A percentile compares a stretch with the other conserved stretches of the same genome.
Evolutionary conservation across 2,113 vertebrate genomes (phyloP).

Genomic region (Etia nguti): DNA sequence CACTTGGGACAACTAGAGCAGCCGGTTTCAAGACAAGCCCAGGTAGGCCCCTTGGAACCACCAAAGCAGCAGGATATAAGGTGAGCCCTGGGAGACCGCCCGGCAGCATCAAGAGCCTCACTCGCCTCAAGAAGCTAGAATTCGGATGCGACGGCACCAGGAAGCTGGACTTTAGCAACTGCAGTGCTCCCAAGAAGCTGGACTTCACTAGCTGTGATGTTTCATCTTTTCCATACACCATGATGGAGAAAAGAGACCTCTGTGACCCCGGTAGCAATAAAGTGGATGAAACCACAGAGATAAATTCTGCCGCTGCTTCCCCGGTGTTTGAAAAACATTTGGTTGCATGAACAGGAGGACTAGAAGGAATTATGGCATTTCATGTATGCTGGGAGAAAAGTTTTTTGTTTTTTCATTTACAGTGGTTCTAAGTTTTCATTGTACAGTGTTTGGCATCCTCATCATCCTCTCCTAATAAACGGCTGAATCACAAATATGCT

Average conservation of each 20-base stretch:
- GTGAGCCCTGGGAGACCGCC: constrained; percentile 97
- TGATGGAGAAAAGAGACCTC: constrained; percentile 88
- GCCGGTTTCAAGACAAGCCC: constrained; percentile 99
- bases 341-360: constrained; percentile 21
- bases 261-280: constrained; percentile 79
- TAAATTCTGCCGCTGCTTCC: constrained; percentile 51
- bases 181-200: constrained; percentile 82
- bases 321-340: neutral
- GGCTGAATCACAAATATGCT: constrained; percentile 38
- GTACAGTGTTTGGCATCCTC: constrained; percentile 28
- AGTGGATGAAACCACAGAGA: constrained; percentile 80
- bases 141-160: constrained; percentile 79
- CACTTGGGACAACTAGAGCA: constrained; percentile 94
- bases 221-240: constrained; percentile 84
- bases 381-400: neutral
- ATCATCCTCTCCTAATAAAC: constrained; percentile 43
- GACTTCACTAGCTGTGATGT: constrained; percentile 84
- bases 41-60: constrained; percentile 94
- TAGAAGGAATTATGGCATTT: neutral
- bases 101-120: constrained; percentile 96
- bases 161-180: constrained; percentile 88
- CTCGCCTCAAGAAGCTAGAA: constrained; percentile 89
- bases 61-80: constrained; percentile 97
- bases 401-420: constrained; percentile 14
- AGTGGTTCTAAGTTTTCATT: constrained; percentile 21